These are phyloP conservation scores for Arremon aurantiirostris DNA, from an alignment of 2,797 vertebrate genomes.

Conservation along the genomic window DNA sequence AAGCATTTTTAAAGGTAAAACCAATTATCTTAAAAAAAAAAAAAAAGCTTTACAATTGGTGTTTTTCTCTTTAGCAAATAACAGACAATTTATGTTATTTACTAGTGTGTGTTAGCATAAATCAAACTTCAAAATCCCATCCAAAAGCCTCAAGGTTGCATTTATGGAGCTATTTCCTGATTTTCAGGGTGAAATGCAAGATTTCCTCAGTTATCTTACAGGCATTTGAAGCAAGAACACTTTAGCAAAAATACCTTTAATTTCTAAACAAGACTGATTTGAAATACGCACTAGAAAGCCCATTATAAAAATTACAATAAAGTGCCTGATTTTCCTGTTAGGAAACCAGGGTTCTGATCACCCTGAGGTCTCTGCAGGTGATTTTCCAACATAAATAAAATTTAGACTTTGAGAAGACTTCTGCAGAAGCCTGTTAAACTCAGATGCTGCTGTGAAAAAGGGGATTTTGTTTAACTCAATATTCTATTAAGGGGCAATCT, in stretches of 20 bases:
- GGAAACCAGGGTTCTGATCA: neutral
- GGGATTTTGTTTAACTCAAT: neutral
- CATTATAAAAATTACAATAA: slow-evolving; percentile 24
- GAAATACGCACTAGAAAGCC: neutral
- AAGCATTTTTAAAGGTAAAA: neutral
- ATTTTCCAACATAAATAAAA: neutral
- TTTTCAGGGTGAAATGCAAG: neutral
- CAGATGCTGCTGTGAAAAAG: neutral
- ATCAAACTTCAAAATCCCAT: neutral
- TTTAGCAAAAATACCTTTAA: slow-evolving; percentile 14
- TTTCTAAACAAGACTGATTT: neutral
- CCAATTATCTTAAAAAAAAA: neutral
- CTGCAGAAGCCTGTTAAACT: neutral
- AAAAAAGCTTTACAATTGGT: neutral
- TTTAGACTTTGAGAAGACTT: neutral
- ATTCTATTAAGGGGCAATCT: neutral
- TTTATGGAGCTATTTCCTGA: neutral
- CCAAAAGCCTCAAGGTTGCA: neutral
- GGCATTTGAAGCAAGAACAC: neutral
- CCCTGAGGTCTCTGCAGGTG: neutral
- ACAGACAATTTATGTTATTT: slow-evolving; percentile 23
- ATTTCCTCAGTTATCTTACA: neutral
- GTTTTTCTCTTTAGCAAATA: slow-evolving; percentile 19
- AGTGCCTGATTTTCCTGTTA: neutral
- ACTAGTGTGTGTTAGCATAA: neutral